phyloP scores from a whole-genome alignment of 2,888 invertebrate genomes.

The Heteropelma amictum region DNA sequence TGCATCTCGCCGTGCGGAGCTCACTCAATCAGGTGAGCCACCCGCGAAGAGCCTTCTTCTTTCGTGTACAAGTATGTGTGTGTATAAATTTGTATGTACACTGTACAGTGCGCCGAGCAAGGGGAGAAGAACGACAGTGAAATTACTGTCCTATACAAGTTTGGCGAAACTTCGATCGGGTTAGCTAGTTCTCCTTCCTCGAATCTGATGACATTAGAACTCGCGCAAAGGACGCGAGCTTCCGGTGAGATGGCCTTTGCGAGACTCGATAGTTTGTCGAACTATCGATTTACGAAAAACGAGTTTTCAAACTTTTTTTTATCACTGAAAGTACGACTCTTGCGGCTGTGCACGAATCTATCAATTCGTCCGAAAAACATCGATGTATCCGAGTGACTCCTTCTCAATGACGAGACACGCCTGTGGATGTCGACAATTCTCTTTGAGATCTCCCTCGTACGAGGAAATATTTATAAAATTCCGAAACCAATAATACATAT shows the following conservation, averaged over 20 bases:
- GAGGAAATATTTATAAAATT: too few species aligned
- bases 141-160: slow-evolving; percentile 48
- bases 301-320: slow-evolving; percentile 20
- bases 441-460: too few species aligned
- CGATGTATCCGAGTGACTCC: too few species aligned
- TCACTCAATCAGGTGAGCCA: slow-evolving; percentile 9
- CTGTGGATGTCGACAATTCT: too few species aligned
- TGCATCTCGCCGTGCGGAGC: background rate
- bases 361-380: background rate
- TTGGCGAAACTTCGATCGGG: slow-evolving; percentile 38
- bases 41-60: background rate
- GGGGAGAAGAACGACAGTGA: slow-evolving; percentile 25
- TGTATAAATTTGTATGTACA: background rate
- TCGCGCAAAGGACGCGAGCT: background rate
- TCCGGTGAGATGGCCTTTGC: background rate
- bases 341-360: background rate
- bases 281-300: slow-evolving; percentile 7
- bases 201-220: slow-evolving; percentile 25
- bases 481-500: background rate
- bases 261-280: background rate
- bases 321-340: background rate
- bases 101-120: too few species aligned
- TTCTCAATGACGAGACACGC: too few species aligned
- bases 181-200: slow-evolving; percentile 5
- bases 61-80: background rate